phyloP scores from a whole-genome alignment of 2,888 invertebrate species.

The Hyles lineata region DNA sequence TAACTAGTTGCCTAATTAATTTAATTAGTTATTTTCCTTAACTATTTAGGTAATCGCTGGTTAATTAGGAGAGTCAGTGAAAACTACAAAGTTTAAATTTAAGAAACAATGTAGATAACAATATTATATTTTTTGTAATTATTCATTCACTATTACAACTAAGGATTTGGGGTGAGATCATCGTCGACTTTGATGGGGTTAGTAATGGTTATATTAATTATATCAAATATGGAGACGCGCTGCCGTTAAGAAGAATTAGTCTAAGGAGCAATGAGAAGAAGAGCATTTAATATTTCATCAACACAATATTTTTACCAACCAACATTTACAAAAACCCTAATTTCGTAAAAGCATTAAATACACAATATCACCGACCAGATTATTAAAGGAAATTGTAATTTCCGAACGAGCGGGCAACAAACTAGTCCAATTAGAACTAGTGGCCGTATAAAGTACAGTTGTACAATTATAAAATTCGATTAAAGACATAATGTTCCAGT shows the following conservation, averaged over 20 bases:
- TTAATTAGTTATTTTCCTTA: neutral
- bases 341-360: no score
- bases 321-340: no score
- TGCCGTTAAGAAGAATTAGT: no score
- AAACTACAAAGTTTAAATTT: neutral
- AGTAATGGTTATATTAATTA: no score
- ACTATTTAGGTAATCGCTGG: neutral
- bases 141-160: no score
- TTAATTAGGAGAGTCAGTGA: neutral
- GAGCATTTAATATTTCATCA: no score
- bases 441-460: neutral
- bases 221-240: no score
- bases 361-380: neutral
- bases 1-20: slow-evolving; percentile 7
- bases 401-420: neutral
- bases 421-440: neutral
- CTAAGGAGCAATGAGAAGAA: no score
- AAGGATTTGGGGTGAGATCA: no score
- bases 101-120: neutral
- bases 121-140: no score
- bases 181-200: no score
- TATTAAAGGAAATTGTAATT: neutral
- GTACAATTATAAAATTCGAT: slow-evolving; percentile 35
- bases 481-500: slow-evolving; percentile 56
- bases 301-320: no score